Base-by-base conservation (phyloP, 2,113 vertebrate genomes). In the Zosterops pallidus region DNA sequence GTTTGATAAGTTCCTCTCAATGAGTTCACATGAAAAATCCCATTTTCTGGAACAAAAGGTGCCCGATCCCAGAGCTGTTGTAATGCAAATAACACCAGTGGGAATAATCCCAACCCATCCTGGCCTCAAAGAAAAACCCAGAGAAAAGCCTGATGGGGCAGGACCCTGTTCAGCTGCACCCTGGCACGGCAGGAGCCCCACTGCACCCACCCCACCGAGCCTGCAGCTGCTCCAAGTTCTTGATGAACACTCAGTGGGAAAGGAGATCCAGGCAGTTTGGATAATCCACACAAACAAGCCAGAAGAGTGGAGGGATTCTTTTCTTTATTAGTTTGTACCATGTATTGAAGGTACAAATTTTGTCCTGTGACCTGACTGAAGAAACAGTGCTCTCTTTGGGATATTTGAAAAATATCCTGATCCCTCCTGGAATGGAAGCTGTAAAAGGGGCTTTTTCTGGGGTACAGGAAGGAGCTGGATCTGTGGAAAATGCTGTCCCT, bases 191-290 rank as follows among this genome's bases (percentile, higher is more conserved):
- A 25, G 62, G 14, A 93, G 47, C 55, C 42, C 53, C 29, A 1
- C 50, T 56, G 33, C n/a, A 47, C 42, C 47, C 47, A 57, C 5
- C 12, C 1, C 1, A 4, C 1, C 2, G 44, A 56, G 29, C n/a
- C 53, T 8, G 3, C 3, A 24, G 47, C 68, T 49, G 49, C 56
- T 60, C 39, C 25, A 14, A 15, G 29, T 2, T 59, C 76, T 65
- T 52, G 49, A 4, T 64, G 74, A 31, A 0, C 2, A 2, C 0
- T 1, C 52, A 41, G 47, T 15, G 25, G 12, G 26, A 75, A 78
- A n/a, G 46, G 63, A 71, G 52, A 52, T 49, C 23, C 53, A 41
- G 39, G 63, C 53, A 20, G 35, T 82, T 81, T 14, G 41, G 49
- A 19, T 29, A 49, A 79, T 19, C 75, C 46, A 28, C 9, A 16